Evolutionary conservation across 2,888 invertebrate genomes (phyloP), one percentile per base, ranked within the genome.

Genomic region (Dynastes maya): DNA sequence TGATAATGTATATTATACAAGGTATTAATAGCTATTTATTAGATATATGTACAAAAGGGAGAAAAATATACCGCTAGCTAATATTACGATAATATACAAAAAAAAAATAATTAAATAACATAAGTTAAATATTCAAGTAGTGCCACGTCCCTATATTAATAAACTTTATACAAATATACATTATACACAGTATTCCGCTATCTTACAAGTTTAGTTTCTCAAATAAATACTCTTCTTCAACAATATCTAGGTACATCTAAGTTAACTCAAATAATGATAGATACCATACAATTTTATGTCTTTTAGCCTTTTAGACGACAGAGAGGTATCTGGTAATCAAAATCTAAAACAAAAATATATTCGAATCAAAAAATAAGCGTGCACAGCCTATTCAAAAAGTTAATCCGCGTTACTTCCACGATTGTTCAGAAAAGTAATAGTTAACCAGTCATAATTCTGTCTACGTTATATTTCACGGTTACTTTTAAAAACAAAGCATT

Each of bases 131-230:
- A 76, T 82, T 67, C 78, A 81, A 79, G 81, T 78, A 78, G 79
- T 80, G 80, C 79, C 78, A 78, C 64, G 53, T 78, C 82, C 83
- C 84, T 83, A 82, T 82, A 80, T 82, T 55, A 68, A 53, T 37
- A 40, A 45, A 68, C 68, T 76, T 61, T 77, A 63, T 78, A 78
- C 78, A 78, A 72, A 78, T 78, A 40, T 78, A 78, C 78, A 77
- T 37, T 78, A 78, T 83, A 82, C 84, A 84, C 84, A 84, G 76
- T 74, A n/a, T 71, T 53, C 55, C 58, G 68, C 67, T 82, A 83
- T 83, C 82, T 83, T 84, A 84, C 83, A 84, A 76, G 67, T 45
- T 81, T 79, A 63, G 16, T 68, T 71, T 71, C 55, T 63, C 64
- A 71, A 78, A 78, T 78, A 78, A 78, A 78, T 78, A 78, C 72